Conservation (phyloP, 2,888 invertebrate species). For the Lathronympha strigana region DNA sequence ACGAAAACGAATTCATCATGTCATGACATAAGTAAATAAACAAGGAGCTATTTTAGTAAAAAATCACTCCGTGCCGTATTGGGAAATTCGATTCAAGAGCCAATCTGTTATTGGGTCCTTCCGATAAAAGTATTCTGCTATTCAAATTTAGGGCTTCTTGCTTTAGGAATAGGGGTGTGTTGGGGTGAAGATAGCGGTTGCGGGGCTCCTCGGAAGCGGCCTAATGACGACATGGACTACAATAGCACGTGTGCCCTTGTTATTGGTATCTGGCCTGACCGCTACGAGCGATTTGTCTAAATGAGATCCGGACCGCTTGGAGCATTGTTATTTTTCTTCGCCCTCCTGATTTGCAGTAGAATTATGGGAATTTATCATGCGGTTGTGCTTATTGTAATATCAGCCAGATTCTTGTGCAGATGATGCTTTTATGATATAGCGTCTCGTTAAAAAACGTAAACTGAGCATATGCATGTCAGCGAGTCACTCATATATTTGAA, state of each 20-base stretch:
- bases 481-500: no score
- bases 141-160: conserved; percentile 54
- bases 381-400: conserved; percentile 41
- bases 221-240: conserved; percentile 80
- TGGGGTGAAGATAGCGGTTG: conserved; percentile 53
- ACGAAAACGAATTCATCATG: conserved; percentile 32
- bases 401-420: not conserved
- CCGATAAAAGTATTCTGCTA: conserved; percentile 46
- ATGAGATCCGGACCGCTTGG: conserved; percentile 79
- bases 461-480: not conserved
- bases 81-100: conserved; percentile 63
- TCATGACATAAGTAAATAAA: conserved; percentile 40
- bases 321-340: conserved; percentile 73
- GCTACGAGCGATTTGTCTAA: conserved; percentile 83
- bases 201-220: conserved; percentile 70
- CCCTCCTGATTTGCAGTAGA: conserved; percentile 43
- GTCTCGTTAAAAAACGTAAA: not conserved
- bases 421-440: not conserved
- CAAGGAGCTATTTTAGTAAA: conserved; percentile 58
- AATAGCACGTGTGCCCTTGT: conserved; percentile 81
- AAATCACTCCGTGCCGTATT: conserved; percentile 56
- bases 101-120: conserved; percentile 67
- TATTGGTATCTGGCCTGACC: conserved; percentile 83
- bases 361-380: conserved; percentile 43
- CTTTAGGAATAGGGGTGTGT: conserved; percentile 55